These are phyloP conservation scores for Trichogramma pretiosum DNA, from an alignment of 1,140 invertebrate genomes.

Conservation along the genomic window DNA sequence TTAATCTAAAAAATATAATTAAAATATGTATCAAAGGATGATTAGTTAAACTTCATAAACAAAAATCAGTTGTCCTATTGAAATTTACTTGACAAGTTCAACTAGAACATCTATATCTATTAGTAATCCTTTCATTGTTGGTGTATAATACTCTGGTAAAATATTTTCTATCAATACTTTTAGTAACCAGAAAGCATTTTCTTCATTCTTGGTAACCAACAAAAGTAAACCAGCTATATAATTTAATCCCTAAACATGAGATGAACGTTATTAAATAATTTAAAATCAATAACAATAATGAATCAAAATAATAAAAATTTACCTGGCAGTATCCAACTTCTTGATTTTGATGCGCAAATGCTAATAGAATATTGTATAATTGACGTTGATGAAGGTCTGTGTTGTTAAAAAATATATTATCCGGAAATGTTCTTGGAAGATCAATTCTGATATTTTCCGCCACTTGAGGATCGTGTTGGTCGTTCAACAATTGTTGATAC, in stretches of 20 bases:
- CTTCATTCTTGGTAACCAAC: slow-evolving; percentile 78
- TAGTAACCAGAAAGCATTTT: slow-evolving; percentile 84
- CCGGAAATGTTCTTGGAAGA: slow-evolving; percentile 82
- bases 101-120: slow-evolving; percentile 81
- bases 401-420: slow-evolving; percentile 84
- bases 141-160: slow-evolving; percentile 80
- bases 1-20: slow-evolving; percentile 46
- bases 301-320: slow-evolving; percentile 8
- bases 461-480: slow-evolving; percentile 57
- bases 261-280: slow-evolving; percentile 2
- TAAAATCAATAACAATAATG: slow-evolving; percentile 3
- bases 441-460: slow-evolving; percentile 76
- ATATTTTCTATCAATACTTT: slow-evolving; percentile 79
- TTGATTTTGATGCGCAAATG: slow-evolving; percentile 82
- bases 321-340: slow-evolving; percentile 86
- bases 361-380: slow-evolving; percentile 75
- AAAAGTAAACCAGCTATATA: slow-evolving; percentile 83
- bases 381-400: slow-evolving; percentile 63
- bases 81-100: slow-evolving; percentile 60
- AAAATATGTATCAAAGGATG: neutral
- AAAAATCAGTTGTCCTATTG: no score
- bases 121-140: slow-evolving; percentile 77
- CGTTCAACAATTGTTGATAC: slow-evolving; percentile 60
- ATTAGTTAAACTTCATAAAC: neutral
- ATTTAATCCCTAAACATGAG: slow-evolving; percentile 64